Percentiles rank a stretch among this genome's conserved stretches.
Conservation (phyloP, 2,797 vertebrate genomes). For the Mormyrus proboscirostris region DNA sequence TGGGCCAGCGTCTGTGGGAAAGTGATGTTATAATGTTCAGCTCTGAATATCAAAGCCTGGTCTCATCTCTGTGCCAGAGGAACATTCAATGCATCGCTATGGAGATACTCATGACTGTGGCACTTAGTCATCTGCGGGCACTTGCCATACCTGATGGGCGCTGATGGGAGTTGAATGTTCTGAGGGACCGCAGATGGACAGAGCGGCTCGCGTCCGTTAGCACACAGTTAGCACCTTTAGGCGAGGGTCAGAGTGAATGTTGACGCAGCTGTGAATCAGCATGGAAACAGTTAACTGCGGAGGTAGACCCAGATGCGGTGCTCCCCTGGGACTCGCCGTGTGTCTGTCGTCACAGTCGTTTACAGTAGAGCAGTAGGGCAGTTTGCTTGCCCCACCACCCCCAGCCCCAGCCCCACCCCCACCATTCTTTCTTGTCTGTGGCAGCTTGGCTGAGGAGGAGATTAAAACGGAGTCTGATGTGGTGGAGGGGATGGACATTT, state of each 20-base stretch:
- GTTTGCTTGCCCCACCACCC: neutral
- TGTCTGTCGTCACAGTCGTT: slow-evolving; percentile 18
- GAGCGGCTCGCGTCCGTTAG: neutral
- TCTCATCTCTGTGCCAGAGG: neutral
- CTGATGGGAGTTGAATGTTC: neutral
- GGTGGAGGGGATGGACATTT: slow-evolving; percentile 91
- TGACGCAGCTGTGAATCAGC: neutral
- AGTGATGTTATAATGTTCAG: neutral
- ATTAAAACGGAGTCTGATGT: slow-evolving; percentile 78
- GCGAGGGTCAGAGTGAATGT: neutral
- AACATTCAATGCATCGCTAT: neutral
- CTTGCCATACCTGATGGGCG: neutral
- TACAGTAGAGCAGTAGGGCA: slow-evolving; percentile 9
- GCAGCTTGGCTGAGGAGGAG: slow-evolving; percentile 84
- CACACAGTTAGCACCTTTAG: neutral
- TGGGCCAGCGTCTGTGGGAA: neutral
- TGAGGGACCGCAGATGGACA: neutral
- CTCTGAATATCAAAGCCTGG: neutral
- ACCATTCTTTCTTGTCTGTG: slow-evolving; percentile 37
- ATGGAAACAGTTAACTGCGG: neutral
- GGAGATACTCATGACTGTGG: neutral
- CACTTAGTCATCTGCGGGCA: neutral
- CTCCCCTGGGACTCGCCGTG: neutral
- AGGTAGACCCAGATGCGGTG: neutral
- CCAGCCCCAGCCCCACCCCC: neutral